phyloP scores from a whole-genome alignment of 92 coral and sea anemone genomes.

The Phymanthus crucifer region DNA sequence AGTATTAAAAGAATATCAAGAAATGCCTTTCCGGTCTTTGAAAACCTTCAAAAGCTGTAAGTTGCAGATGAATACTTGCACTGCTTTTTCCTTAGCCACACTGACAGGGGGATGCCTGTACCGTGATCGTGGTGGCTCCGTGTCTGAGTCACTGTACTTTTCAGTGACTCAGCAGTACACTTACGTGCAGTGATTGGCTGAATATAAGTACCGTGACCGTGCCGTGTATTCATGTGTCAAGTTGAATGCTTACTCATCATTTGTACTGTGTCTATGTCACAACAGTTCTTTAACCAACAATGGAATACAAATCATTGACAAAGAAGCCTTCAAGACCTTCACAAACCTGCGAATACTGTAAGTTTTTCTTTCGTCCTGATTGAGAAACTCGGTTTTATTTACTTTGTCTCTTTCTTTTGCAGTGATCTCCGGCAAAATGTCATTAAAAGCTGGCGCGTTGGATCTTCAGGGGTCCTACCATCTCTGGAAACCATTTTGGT shows the following conservation, averaged over 20 bases:
- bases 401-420: slow-evolving; percentile 14
- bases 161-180: too few relatives aligned
- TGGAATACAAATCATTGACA: slow-evolving; percentile 20
- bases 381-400: too few relatives aligned
- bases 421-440: slow-evolving; percentile 49
- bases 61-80: not conserved
- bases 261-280: not conserved
- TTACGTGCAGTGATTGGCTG: too few relatives aligned
- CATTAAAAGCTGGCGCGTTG: slow-evolving; percentile 41
- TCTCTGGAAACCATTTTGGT: slow-evolving; percentile 44
- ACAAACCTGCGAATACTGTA: slow-evolving; percentile 19
- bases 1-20: slow-evolving; percentile 15
- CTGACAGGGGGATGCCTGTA: too few relatives aligned
- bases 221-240: too few relatives aligned
- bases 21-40: slow-evolving; percentile 15
- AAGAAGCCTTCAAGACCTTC: slow-evolving; percentile 24
- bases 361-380: not conserved
- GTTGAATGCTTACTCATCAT: not conserved
- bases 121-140: too few relatives aligned
- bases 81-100: not conserved
- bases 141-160: too few relatives aligned
- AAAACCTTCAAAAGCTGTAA: slow-evolving; percentile 25
- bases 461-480: slow-evolving; percentile 39
- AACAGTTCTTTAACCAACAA: slow-evolving; percentile 8
- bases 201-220: too few relatives aligned